Percentiles rank a stretch among this genome's conserved stretches.
These are phyloP conservation scores for Gonatopus flavifemur DNA, from an alignment of 1,140 invertebrate genomes.

Conservation along the genomic window DNA sequence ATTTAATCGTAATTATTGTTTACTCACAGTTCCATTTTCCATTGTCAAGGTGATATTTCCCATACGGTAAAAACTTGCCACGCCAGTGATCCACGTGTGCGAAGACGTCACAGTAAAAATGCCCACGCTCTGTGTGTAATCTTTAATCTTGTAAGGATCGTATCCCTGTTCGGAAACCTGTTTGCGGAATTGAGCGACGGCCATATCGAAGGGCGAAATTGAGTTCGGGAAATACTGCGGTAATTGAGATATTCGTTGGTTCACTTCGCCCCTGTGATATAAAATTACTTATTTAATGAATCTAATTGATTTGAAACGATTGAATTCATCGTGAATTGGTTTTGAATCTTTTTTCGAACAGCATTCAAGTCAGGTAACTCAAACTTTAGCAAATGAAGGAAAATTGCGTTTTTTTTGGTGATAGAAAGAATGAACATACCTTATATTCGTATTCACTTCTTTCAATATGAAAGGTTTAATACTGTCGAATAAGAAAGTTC, in stretches of 20 bases:
- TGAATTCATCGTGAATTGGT: too few species aligned
- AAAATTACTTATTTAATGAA: slow-evolving; percentile 13
- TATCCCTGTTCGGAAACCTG: slow-evolving; percentile 69
- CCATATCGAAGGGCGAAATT: slow-evolving; percentile 80
- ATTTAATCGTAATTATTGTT: not conserved
- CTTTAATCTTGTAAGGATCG: slow-evolving; percentile 72
- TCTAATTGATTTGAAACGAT: not conserved
- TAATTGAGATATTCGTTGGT: slow-evolving; percentile 61
- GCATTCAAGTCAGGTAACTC: not conserved
- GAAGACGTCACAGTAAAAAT: slow-evolving; percentile 68
- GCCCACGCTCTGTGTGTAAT: slow-evolving; percentile 71
- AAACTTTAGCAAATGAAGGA: not conserved
- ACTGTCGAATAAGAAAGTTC: slow-evolving; percentile 79
- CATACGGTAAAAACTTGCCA: slow-evolving; percentile 78
- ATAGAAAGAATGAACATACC: slow-evolving; percentile 25
- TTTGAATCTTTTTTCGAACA: not conserved
- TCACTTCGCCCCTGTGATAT: slow-evolving; percentile 58
- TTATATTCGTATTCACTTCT: slow-evolving; percentile 70
- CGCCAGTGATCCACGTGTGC: slow-evolving; percentile 75
- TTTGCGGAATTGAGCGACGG: slow-evolving; percentile 71
- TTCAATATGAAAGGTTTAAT: slow-evolving; percentile 81
- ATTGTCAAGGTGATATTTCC: slow-evolving; percentile 75
- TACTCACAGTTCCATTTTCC: slow-evolving; percentile 67
- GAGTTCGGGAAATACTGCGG: slow-evolving; percentile 80
- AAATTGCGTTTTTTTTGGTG: too few species aligned